Conservation (phyloP, 2,888 invertebrate species). For the Nephrocerus scutellatus region DNA sequence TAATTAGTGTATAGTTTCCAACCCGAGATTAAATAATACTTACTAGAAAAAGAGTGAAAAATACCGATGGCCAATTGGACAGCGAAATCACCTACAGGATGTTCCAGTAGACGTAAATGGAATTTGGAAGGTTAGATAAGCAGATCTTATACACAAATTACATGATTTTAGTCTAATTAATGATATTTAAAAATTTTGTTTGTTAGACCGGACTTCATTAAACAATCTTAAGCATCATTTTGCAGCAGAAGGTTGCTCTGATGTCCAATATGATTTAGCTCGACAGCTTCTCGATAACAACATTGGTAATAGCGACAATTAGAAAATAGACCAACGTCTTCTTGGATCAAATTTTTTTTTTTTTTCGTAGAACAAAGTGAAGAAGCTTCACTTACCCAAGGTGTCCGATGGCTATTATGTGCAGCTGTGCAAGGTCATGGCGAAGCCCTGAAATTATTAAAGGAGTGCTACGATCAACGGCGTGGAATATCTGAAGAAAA, state of each 20-base stretch:
- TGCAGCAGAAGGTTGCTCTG: slow-evolving; percentile 83
- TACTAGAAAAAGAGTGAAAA: no score
- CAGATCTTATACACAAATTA: background rate
- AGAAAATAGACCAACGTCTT: background rate
- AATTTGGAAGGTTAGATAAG: slow-evolving; percentile 41
- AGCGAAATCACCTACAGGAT: slow-evolving; percentile 39
- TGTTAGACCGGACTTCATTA: slow-evolving; percentile 44
- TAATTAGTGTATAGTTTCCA: no score
- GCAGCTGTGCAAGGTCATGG: slow-evolving; percentile 88
- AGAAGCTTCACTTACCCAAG: slow-evolving; percentile 56
- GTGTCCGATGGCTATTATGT: slow-evolving; percentile 85
- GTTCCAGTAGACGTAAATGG: slow-evolving; percentile 42
- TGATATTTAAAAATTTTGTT: slow-evolving; percentile 5
- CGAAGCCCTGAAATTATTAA: slow-evolving; percentile 73
- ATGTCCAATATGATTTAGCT: slow-evolving; percentile 80
- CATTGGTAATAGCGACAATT: slow-evolving; percentile 53
- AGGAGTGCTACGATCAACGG: slow-evolving; percentile 55
- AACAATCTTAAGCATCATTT: slow-evolving; percentile 56
- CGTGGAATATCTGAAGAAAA: slow-evolving; percentile 69
- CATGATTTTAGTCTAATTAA: slow-evolving; percentile 1
- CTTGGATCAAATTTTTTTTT: background rate
- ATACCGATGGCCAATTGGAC: slow-evolving; percentile 48
- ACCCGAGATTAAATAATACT: no score
- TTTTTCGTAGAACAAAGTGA: slow-evolving; percentile 32
- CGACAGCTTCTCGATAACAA: slow-evolving; percentile 73